Conservation (phyloP, 2,797 vertebrate genomes). For the Myiotriccus ornatus region DNA sequence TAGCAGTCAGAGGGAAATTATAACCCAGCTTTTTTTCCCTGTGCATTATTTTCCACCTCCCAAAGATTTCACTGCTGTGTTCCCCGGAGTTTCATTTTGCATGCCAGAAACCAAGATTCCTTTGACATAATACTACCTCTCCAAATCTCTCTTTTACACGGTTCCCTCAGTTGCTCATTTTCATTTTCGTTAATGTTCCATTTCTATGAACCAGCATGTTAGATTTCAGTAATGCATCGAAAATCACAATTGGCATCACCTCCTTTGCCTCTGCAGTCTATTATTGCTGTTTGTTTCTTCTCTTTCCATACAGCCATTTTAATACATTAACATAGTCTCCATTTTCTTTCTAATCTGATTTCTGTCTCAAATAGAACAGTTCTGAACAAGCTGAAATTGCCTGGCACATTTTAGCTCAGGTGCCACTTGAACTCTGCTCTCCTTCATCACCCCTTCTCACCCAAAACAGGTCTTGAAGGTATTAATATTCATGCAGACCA, state of each 20-base stretch:
- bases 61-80: neutral
- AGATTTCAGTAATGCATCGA: neutral
- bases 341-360: neutral
- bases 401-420: neutral
- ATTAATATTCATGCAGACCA: neutral
- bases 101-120: neutral
- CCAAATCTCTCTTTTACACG: neutral
- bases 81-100: neutral
- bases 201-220: neutral
- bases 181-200: neutral
- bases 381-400: neutral
- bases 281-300: neutral
- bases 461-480: neutral
- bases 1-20: neutral
- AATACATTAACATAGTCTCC: neutral
- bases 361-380: neutral
- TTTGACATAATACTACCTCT: neutral
- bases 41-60: neutral
- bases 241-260: neutral
- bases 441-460: neutral
- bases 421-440: neutral
- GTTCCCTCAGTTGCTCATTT: neutral
- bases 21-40: neutral
- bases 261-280: neutral
- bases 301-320: neutral